A percentile compares a stretch with the other conserved stretches of the same genome.
phyloP scores from a whole-genome alignment of 1,140 invertebrate species.

The Drosophila dunni region DNA sequence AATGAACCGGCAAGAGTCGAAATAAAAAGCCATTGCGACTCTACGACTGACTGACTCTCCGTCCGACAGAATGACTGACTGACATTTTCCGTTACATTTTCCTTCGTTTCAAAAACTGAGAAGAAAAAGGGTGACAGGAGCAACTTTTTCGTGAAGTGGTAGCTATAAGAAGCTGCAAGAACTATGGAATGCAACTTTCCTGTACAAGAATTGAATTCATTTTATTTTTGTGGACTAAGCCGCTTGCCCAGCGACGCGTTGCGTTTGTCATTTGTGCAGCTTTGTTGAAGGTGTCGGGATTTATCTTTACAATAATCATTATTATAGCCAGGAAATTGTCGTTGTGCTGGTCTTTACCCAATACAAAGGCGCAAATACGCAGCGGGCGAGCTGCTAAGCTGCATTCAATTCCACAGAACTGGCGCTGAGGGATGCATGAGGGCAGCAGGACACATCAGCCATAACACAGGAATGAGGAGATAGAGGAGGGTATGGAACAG shows the following conservation, averaged over 20 bases:
- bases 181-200: slow-evolving; percentile 14
- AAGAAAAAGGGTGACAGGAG: slow-evolving; percentile 47
- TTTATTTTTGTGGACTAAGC: slow-evolving; percentile 39
- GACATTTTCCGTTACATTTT: slow-evolving; percentile 73
- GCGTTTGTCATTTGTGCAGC: slow-evolving; percentile 80
- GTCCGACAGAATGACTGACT: slow-evolving; percentile 41
- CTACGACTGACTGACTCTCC: slow-evolving; percentile 48
- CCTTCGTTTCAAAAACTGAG: background rate
- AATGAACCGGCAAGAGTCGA: slow-evolving; percentile 83
- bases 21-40: slow-evolving; percentile 29
- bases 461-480: background rate
- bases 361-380: slow-evolving; percentile 79
- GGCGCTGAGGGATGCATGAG: slow-evolving; percentile 45
- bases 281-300: slow-evolving; percentile 80
- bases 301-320: slow-evolving; percentile 83
- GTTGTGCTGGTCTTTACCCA: slow-evolving; percentile 37
- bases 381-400: slow-evolving; percentile 77
- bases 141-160: background rate
- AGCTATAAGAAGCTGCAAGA: slow-evolving; percentile 45
- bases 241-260: slow-evolving; percentile 51
- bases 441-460: slow-evolving; percentile 7
- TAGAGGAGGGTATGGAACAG: background rate
- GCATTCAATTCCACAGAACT: slow-evolving; percentile 67
- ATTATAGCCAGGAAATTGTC: slow-evolving; percentile 62
- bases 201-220: background rate